phyloP scores from a whole-genome alignment of 2,797 vertebrate genomes.

The Bradypodion pumilum region DNA sequence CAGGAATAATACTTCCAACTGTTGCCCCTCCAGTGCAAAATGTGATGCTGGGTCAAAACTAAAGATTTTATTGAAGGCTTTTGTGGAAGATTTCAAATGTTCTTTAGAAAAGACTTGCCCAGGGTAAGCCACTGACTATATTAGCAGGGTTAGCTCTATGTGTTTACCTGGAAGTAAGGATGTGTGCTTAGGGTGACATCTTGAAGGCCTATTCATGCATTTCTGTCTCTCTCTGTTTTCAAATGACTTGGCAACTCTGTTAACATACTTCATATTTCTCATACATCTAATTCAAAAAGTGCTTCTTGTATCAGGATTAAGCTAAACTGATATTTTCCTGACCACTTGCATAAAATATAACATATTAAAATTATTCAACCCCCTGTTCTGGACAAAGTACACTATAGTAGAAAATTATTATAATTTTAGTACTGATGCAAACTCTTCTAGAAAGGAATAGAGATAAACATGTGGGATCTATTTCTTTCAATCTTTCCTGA shows the following conservation, averaged over 20 bases:
- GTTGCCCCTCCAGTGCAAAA: neutral
- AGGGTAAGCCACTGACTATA: neutral
- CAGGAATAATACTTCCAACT: constrained; percentile 1
- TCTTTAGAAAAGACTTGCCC: neutral
- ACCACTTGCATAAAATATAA: neutral
- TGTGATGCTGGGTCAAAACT: neutral
- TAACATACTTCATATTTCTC: neutral
- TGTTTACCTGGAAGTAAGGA: neutral
- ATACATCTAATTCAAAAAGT: neutral
- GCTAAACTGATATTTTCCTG: neutral
- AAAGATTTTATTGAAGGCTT: neutral
- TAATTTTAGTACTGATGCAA: neutral
- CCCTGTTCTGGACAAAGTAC: neutral
- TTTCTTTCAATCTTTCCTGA: neutral
- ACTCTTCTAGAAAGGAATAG: neutral
- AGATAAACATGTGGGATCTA: neutral
- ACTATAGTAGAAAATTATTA: no score
- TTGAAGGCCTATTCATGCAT: neutral
- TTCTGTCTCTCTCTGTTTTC: neutral
- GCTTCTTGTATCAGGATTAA: neutral
- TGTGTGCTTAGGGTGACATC: neutral
- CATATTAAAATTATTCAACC: neutral
- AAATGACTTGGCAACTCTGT: neutral
- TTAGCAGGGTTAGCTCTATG: neutral
- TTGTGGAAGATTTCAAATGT: neutral